Base-by-base conservation (phyloP, 2,113 vertebrate genomes). In the Anas platyrhynchos region DNA sequence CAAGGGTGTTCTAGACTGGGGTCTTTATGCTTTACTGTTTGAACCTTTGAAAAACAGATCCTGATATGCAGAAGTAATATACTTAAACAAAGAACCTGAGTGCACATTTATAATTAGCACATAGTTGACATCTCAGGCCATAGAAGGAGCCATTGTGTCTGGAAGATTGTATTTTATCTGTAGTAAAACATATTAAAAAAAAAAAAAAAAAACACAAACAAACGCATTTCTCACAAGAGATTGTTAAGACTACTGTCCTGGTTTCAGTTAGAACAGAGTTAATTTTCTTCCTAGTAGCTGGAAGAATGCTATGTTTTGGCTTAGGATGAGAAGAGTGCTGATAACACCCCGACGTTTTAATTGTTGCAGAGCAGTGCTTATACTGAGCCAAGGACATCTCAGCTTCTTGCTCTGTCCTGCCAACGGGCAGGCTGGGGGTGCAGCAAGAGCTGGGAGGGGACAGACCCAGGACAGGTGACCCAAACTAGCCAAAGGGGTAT, bases 111-210 rank as follows among this genome's bases (percentile, higher is more conserved):
- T 81, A 88, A 86, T 92, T 74, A 86, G 44, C 41, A 74, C 13
- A 18, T 12, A 88, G 36, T 25, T 91, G 91, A 71, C 65, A 86
- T 84, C 41, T 89, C 31, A 77, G 91, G 46, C 80, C 65, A 67
- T 84, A 84, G 84, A 85, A 96, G 83, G 76, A 92, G 73, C 41
- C 73, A 54, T 34, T 50, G 29, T 73, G 50, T 71, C 65, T 91
- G 75, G 7, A 76, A 85, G 16, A 32, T 41, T 83, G 54, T 78
- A 46, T 26, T 85, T 48, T 80, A 80, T 44, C 55, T 48, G 50
- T 38, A 68, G 36, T 27, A 81, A 92, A 92, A 48, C 31, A 69
- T 8, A 21, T 11, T n/a, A n/a, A 11, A 21, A 21, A 18, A 48
- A 48, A 21, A 31, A 77, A 86, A 78, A 81, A 44, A 38, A 21